A percentile compares a stretch with the other conserved stretches of the same genome.
phyloP scores from a whole-genome alignment of 2,888 invertebrate genomes.

The Clepsis dumicolana region DNA sequence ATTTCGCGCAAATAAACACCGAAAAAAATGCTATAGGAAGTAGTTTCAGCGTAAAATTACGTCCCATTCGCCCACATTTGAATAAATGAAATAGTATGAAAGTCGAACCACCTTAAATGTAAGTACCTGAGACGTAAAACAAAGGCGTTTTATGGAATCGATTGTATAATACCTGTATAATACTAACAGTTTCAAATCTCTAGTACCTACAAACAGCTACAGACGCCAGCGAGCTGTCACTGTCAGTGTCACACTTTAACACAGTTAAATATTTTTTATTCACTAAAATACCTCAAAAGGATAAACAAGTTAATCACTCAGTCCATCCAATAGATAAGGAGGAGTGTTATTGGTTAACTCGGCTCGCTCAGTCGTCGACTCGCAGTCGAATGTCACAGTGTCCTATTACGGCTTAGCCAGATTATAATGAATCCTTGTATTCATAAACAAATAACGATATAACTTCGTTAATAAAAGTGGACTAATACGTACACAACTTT shows the following conservation, averaged over 20 bases:
- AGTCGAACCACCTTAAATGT: too few species aligned
- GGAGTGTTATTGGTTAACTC: background rate
- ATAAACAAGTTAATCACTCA: background rate
- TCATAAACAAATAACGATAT: conserved; percentile 3
- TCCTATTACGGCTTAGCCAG: background rate
- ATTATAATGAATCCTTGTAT: background rate
- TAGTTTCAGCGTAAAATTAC: too few species aligned
- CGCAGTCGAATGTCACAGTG: background rate
- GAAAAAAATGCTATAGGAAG: too few species aligned
- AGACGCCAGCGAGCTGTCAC: background rate
- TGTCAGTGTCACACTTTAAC: background rate
- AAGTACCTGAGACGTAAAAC: too few species aligned
- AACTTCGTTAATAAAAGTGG: background rate
- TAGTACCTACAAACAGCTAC: too few species aligned
- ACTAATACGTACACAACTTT: background rate
- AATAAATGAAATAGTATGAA: too few species aligned
- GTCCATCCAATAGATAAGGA: background rate
- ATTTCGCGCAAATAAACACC: too few species aligned
- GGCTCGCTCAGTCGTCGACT: background rate
- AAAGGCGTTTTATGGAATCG: too few species aligned
- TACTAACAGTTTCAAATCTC: too few species aligned
- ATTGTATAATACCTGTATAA: too few species aligned
- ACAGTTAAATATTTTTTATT: background rate
- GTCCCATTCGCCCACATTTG: too few species aligned
- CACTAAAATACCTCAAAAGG: background rate